Conservation (phyloP, 2,113 vertebrate species). For the Pica pica region DNA sequence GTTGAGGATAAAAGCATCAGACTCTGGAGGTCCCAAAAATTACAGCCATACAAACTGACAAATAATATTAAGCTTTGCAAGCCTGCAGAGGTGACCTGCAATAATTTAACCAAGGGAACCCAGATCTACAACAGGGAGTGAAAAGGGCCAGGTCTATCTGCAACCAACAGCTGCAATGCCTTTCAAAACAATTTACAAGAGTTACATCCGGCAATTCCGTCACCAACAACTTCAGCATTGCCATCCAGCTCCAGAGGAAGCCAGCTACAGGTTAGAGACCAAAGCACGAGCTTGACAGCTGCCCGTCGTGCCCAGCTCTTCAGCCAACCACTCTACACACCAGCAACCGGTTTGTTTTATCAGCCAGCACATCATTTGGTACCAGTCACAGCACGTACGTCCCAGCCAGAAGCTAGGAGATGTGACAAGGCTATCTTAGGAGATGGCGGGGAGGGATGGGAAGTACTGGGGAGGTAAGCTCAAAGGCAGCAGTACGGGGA, state of each 20-base stretch:
- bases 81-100: not conserved
- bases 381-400: not conserved
- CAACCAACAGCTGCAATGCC: not conserved
- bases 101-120: not conserved
- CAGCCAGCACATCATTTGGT: not conserved
- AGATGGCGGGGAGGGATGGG: not conserved
- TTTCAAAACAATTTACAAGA: not conserved
- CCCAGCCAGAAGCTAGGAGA: not conserved
- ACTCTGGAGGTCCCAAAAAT: not conserved
- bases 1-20: not conserved
- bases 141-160: not conserved
- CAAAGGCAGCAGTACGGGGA: not conserved
- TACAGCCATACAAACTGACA: not conserved
- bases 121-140: rapidly evolving
- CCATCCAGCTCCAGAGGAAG: not conserved
- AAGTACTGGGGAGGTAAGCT: not conserved
- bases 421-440: not conserved
- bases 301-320: not conserved
- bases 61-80: not conserved
- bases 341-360: not conserved
- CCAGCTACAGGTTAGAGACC: not conserved
- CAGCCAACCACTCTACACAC: not conserved
- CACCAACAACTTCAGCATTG: not conserved
- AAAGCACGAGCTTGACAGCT: not conserved
- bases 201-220: not conserved